phyloP scores from a whole-genome alignment of 2,113 vertebrate genomes.

The Macquaria australasica region DNA sequence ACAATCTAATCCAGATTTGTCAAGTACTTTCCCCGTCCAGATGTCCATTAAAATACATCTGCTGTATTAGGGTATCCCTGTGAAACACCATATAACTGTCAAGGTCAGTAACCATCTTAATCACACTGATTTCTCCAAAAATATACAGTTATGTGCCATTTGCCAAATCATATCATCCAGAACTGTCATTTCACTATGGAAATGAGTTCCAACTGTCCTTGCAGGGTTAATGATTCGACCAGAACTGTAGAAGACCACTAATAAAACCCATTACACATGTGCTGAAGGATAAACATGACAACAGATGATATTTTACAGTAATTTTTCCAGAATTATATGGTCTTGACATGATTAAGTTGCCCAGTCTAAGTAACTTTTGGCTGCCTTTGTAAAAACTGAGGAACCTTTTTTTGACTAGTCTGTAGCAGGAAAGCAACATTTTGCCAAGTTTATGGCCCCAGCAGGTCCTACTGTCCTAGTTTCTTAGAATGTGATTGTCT shows the following conservation, averaged over 20 bases:
- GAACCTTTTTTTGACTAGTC: slow-evolving; percentile 20
- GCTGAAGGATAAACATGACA: slow-evolving; percentile 51
- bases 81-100: slow-evolving; percentile 77
- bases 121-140: slow-evolving; percentile 58
- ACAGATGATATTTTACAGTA: slow-evolving; percentile 39
- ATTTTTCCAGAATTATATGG: slow-evolving; percentile 20
- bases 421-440: slow-evolving; percentile 7
- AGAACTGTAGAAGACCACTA: slow-evolving; percentile 25
- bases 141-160: slow-evolving; percentile 21
- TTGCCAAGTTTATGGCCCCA: slow-evolving; percentile 1
- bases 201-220: slow-evolving; percentile 62
- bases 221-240: slow-evolving; percentile 19
- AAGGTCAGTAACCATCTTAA: slow-evolving; percentile 69
- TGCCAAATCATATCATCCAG: slow-evolving; percentile 65
- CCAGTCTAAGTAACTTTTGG: slow-evolving; percentile 16
- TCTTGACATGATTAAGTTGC: slow-evolving; percentile 24
- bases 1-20: slow-evolving; percentile 75
- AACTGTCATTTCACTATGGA: slow-evolving; percentile 51
- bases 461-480: neutral
- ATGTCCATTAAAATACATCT: slow-evolving; percentile 77
- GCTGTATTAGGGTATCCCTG: slow-evolving; percentile 64
- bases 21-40: slow-evolving; percentile 65
- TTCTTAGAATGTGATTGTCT: slow-evolving; percentile 12
- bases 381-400: slow-evolving; percentile 3
- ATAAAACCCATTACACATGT: slow-evolving; percentile 22